A percentile compares a stretch with the other conserved stretches of the same genome.
Conservation (phyloP, 1,140 invertebrate species). For the Sinonovacula constricta region DNA sequence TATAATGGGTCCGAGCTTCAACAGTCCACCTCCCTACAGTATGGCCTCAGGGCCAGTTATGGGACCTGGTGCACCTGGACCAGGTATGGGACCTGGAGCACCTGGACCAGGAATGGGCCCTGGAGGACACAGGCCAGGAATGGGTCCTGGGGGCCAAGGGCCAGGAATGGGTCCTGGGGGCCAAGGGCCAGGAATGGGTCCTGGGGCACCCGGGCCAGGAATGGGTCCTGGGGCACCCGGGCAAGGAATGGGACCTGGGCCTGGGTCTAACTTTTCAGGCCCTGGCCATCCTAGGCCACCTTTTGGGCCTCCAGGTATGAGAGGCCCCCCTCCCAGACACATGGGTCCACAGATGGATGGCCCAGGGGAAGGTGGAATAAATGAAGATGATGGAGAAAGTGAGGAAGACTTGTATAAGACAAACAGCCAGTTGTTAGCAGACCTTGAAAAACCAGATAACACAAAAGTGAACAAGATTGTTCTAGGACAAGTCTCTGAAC, state of each 20-base stretch:
- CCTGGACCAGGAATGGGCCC: too few species aligned
- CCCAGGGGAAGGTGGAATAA: slow-evolving; percentile 9
- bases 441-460: slow-evolving; percentile 19
- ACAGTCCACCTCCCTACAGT: background rate
- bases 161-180: background rate
- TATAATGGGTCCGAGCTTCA: slow-evolving; percentile 33
- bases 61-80: background rate
- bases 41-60: slow-evolving; percentile 25
- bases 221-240: background rate
- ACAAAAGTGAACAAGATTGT: slow-evolving; percentile 37
- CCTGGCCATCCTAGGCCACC: slow-evolving; percentile 16
- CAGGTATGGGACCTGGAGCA: background rate
- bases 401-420: background rate
- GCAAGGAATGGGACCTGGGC: background rate
- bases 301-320: too few species aligned
- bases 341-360: background rate
- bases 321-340: too few species aligned
- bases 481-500: slow-evolving; percentile 34
- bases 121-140: too few species aligned
- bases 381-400: slow-evolving; percentile 31
- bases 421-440: slow-evolving; percentile 1
- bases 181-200: slow-evolving; percentile 8
- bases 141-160: too few species aligned
- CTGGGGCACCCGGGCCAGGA: slow-evolving; percentile 2
- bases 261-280: background rate